Evolutionary conservation across 2,113 vertebrate species (phyloP).

Genomic region (Pholis gunnellus): DNA sequence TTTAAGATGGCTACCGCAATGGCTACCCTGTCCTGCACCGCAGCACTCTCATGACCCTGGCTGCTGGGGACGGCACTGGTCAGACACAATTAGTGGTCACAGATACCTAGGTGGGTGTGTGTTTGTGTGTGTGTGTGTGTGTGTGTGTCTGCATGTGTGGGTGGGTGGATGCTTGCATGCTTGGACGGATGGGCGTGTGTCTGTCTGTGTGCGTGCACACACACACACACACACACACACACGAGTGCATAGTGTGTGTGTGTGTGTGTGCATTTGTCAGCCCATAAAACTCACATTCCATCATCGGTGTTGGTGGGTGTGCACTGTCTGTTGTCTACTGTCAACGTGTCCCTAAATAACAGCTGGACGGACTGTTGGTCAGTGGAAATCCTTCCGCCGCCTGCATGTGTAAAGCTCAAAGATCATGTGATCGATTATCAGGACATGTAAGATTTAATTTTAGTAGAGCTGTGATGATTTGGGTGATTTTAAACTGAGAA

Average conservation of each 20-base stretch:
- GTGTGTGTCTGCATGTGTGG: constrained; percentile 43
- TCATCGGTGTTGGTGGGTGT: constrained; percentile 61
- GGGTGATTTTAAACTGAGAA: neutral
- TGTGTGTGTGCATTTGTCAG: constrained; percentile 42
- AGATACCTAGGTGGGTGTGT: constrained; percentile 71
- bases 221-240: neutral
- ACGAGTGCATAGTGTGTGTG: constrained; percentile 17
- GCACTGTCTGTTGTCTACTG: constrained; percentile 29
- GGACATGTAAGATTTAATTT: neutral
- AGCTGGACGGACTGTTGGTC: constrained; percentile 21
- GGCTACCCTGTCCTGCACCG: constrained; percentile 73
- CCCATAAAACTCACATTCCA: constrained; percentile 68
- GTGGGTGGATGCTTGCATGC: constrained; percentile 33
- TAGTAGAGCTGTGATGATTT: neutral
- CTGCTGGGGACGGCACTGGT: constrained; percentile 67
- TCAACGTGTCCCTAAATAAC: constrained; percentile 56
- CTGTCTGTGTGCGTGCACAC: neutral
- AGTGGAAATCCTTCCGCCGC: constrained; percentile 12
- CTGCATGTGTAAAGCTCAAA: neutral
- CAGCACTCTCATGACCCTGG: constrained; percentile 75
- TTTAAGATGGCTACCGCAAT: constrained; percentile 80
- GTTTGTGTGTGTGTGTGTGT: constrained; percentile 48
- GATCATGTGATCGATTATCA: neutral
- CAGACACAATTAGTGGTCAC: constrained; percentile 80
- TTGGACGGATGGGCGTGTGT: constrained; percentile 37